Evolutionary conservation across 1,140 invertebrate species (phyloP), one percentile per base, ranked within the genome.

Genomic region (Danaus plexippus): DNA sequence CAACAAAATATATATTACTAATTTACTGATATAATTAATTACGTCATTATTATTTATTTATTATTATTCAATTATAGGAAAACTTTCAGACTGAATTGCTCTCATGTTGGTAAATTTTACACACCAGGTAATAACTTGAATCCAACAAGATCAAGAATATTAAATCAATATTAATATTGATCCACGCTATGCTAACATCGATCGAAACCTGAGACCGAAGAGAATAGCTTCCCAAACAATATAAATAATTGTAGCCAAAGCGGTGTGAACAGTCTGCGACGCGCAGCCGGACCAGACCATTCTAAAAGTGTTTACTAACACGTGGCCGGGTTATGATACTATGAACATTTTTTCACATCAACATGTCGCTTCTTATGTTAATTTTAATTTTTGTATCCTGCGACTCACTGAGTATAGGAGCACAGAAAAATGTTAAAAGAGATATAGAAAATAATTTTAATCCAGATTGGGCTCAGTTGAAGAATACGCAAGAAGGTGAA

Each of bases 231-330:
- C 71, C 54, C 66, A 80, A 81, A 84, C 80, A 85, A 77, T 86
- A 86, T 86, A 86, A 86, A 86, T 86, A 83, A 83, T 79, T 77
- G 74, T 79, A 60, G 68, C 69, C 62, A 61, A 54, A 69, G 61
- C 65, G 67, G 57, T 49, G 64, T 58, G 52, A 63, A 70, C 80
- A 84, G 80, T 86, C 60, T 50, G 65, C 66, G 49, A 52, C 72
- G 71, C 74, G 83, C 69, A 57, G 66, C 63, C 73, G 73, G 54
- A 57, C 53, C 32, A 43, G 54, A 52, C 57, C 50, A 44, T 49
- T 42, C 57, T 43, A 40, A 52, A 11, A 48, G 63, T 61, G 55
- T 69, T 64, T 66, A 46, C 51, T 57, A 62, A 63, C 51, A 56
- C 47, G 54, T 15, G 42, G 42, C 12, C 47, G 51, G 63, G 53